phyloP scores from a whole-genome alignment of 2,888 invertebrate genomes.

The Liopterus haemorrhoidalis region DNA sequence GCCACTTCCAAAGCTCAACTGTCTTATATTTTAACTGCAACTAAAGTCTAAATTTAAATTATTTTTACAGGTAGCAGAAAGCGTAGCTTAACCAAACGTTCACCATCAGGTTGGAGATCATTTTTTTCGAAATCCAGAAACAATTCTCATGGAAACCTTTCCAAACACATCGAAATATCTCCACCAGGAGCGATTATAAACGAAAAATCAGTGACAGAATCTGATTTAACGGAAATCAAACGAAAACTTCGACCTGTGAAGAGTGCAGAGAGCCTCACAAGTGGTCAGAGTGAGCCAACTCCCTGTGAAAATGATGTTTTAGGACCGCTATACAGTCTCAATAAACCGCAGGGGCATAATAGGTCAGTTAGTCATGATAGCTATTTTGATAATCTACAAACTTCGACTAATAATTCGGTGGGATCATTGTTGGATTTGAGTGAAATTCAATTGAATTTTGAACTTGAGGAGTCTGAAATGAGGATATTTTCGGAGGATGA shows the following conservation, averaged over 20 bases:
- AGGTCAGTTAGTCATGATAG: constrained; percentile 87
- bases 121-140: constrained; percentile 59
- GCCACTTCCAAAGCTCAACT: too few species aligned
- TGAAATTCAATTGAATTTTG: constrained; percentile 77
- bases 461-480: constrained; percentile 78
- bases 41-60: constrained; percentile 1
- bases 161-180: constrained; percentile 48
- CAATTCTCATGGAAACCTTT: constrained; percentile 41
- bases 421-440: constrained; percentile 61
- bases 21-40: too few species aligned
- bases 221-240: constrained; percentile 44
- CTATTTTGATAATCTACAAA: constrained; percentile 78
- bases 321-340: constrained; percentile 45
- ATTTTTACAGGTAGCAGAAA: constrained; percentile 48
- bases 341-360: constrained; percentile 51
- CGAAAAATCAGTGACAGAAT: constrained; percentile 45
- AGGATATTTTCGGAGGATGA: constrained; percentile 87
- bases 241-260: constrained; percentile 60
- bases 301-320: constrained; percentile 41
- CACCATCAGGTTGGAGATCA: constrained; percentile 72
- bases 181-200: constrained; percentile 46
- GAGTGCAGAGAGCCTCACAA: constrained; percentile 62
- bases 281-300: constrained; percentile 44
- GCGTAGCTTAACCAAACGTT: constrained; percentile 59
- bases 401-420: constrained; percentile 46